Base-by-base conservation (phyloP, 2,888 invertebrate genomes). In the Acronicta aceris region DNA sequence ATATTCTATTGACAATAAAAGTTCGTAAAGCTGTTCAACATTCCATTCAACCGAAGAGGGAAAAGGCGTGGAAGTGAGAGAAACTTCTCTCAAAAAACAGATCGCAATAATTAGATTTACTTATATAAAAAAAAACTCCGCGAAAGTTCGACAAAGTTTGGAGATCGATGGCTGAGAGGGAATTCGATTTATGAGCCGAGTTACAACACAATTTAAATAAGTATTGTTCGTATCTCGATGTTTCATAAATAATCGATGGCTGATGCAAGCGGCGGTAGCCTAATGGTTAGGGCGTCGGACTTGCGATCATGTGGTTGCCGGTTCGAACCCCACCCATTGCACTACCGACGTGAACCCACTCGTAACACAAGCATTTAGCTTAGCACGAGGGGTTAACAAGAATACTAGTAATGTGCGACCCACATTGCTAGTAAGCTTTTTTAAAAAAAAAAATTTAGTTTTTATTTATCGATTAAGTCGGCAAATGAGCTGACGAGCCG, bases 81-180 rank as follows among this genome's bases (percentile, higher is more conserved):
- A 10, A 48, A 65, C n/a, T 36, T 43, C n/a, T 16, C 42, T 25
- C 16, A 42, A 40, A 68, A 40, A 74, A 59, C 56, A 65, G 65
- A 58, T 65, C 71, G 27, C 56, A 46, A 51, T 55, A 71, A 73
- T 73, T 58, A 62, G 59, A 59, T 72, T 75, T 54, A 75, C 45
- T 71, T n/a, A n/a, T 61, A 55, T 71, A 58, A 27, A 72, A 62
- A 59, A 70, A 56, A 65, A 65, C 49, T 74, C 71, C 27, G 30
- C 7, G 15, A 10, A 38, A 62, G 21, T 62, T 59, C 1, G 5
- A 25, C 10, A 1, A 59, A 62, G 36, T 73, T 66, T 3, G 13
- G 13, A 59, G 71, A 75, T 75, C 61, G 62, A 73, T 71, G 66
- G 27, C 16, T n/a, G n/a, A 12, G 12, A 16, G 49, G 5, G 48